These are phyloP conservation scores for Rhinella marina DNA, from an alignment of 2,797 vertebrate genomes.

Conservation along the genomic window DNA sequence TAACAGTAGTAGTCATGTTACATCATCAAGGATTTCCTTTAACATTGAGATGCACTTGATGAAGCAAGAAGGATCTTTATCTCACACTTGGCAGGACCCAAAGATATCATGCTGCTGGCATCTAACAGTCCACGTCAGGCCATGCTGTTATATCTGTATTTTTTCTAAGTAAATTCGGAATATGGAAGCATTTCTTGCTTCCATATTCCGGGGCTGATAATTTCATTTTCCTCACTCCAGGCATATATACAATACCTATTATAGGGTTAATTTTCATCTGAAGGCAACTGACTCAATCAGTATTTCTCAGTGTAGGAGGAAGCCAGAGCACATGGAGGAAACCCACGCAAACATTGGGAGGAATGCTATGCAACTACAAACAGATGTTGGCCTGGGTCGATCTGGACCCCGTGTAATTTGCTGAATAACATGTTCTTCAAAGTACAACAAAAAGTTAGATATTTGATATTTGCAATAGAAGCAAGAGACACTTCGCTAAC, in stretches of 20 bases:
- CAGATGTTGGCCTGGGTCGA: neutral
- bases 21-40: neutral
- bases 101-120: neutral
- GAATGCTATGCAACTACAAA: neutral
- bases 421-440: neutral
- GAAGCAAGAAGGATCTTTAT: neutral
- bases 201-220: neutral
- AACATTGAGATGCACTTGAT: neutral
- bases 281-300: neutral
- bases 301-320: neutral
- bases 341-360: neutral
- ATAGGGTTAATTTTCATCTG: neutral
- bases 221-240: neutral
- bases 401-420: neutral
- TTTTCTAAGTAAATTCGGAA: too few relatives aligned
- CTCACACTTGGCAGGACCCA: neutral
- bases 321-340: neutral
- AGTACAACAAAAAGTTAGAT: neutral
- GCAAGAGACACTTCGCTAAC: neutral
- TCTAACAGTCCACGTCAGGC: neutral
- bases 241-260: neutral
- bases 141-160: neutral
- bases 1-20: neutral
- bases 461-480: neutral
- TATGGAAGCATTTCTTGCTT: too few relatives aligned